Base-by-base conservation (phyloP, 1,140 invertebrate species). In the Drosophila littoralis region DNA sequence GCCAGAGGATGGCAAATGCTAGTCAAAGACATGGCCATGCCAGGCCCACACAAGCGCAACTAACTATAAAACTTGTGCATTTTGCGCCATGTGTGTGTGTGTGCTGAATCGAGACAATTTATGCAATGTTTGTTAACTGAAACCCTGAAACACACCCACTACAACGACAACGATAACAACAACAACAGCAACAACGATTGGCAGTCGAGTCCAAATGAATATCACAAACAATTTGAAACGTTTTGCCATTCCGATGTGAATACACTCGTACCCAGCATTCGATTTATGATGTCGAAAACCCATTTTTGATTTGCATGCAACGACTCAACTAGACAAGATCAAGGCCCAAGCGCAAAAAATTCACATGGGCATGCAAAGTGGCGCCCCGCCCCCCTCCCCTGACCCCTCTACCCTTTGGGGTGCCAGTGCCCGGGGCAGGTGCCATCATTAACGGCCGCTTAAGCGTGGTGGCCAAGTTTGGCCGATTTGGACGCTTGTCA, bases 61-160 rank as follows among this genome's bases (percentile, higher is more conserved):
- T 35, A 15, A 46, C 42, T 59, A 32, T 59, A 61, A 65, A 32
- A 28, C 22, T 51, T 51, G 28, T 32, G 48, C 17, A 32, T 50
- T n/a, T 43, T 17, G 6, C 9, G 2, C 6, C 32, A 6, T 48
- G 13, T 35, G 33, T 61, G 42, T 57, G 58, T 50, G 13, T 50
- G 7, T 54, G 50, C 52, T 64, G 58, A 64, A 65, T 71, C 42
- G 54, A 71, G 81, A 79, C 66, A 75, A 80, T 65, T 77, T 73
- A 68, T 76, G 57, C 60, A 68, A 64, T 61, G 55, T 66, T 75
- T 54, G 79, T 54, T 57, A 59, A 77, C 43, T 69, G 54, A 76
- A 86, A 86, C 83, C 82, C 83, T 86, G 83, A 86, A 81, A 90
- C 74, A 79, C 85, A 73, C 84, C 85, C 84, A 88, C 84, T 48